Evolutionary conservation across 2,113 vertebrate genomes (phyloP).

Genomic region (Pluvialis apricaria): DNA sequence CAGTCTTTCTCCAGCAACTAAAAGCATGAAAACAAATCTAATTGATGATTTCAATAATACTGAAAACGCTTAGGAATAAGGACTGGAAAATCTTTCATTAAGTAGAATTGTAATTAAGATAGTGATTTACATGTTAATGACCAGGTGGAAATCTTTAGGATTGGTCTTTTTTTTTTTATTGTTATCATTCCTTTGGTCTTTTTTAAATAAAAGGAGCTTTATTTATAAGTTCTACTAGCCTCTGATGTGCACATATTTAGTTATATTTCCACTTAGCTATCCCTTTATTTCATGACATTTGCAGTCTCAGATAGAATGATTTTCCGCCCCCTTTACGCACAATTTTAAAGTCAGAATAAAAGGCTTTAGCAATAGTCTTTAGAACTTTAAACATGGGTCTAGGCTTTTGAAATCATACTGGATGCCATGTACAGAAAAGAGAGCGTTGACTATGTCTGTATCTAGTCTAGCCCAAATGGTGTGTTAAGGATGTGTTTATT

Average conservation of each 20-base stretch:
- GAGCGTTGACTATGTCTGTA: neutral
- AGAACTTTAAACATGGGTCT: neutral
- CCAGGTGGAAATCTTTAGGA: neutral
- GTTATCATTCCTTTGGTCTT: neutral
- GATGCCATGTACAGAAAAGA: neutral
- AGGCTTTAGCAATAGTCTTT: neutral
- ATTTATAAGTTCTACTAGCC: neutral
- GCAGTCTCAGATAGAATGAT: neutral
- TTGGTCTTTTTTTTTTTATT: neutral
- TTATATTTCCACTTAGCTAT: neutral
- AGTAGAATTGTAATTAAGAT: slow-evolving; percentile 44
- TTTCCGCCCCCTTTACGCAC: neutral
- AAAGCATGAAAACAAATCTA: slow-evolving; percentile 46
- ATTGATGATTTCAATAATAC: slow-evolving; percentile 32
- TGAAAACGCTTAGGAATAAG: slow-evolving; percentile 4
- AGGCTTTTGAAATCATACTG: neutral
- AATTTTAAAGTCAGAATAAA: neutral
- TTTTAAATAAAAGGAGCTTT: neutral
- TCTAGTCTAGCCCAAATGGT: neutral
- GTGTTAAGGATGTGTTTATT: neutral
- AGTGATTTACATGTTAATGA: slow-evolving; percentile 52
- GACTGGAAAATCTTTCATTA: slow-evolving; percentile 26
- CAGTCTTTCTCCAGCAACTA: neutral
- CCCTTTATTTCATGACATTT: neutral
- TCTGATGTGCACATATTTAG: neutral